Evolutionary conservation across 2,113 vertebrate species (phyloP).

Genomic region (Petrocephalus microphthalmus): DNA sequence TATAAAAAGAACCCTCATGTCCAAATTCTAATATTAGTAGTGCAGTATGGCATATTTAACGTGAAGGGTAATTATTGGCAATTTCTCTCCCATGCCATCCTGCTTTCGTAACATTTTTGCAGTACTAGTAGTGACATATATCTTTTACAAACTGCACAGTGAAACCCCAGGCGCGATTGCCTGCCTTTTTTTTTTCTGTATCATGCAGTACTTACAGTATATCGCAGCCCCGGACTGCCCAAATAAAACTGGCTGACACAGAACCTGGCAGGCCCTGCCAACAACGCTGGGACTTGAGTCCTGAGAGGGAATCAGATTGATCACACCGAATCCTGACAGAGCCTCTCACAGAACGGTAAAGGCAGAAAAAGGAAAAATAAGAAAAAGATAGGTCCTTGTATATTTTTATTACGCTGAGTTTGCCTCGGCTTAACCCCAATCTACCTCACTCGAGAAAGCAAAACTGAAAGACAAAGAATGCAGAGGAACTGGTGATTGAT

Average conservation of each 20-base stretch:
- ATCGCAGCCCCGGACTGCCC: conserved; percentile 13
- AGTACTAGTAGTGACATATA: not conserved
- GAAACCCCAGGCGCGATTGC: conserved; percentile 8
- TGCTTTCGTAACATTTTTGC: not conserved
- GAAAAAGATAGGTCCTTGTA: not conserved
- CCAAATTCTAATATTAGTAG: not conserved
- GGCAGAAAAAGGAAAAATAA: conserved; percentile 7
- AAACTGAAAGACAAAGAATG: not conserved
- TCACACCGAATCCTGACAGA: conserved; percentile 30
- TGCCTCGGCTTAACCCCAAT: conserved; percentile 14
- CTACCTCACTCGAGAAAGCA: not conserved
- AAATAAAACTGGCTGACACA: conserved; percentile 34
- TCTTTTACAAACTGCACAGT: conserved; percentile 10
- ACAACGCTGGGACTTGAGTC: conserved; percentile 30
- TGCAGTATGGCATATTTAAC: not conserved
- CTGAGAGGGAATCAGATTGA: conserved; percentile 38
- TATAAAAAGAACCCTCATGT: not conserved
- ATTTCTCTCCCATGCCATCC: not conserved
- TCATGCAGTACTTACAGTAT: conserved; percentile 37
- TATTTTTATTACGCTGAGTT: conserved; percentile 23
- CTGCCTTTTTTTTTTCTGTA: conserved; percentile 33
- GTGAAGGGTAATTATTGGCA: conserved; percentile 5
- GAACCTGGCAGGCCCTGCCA: conserved; percentile 18
- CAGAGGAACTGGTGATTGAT: not conserved
- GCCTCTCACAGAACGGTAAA: conserved; percentile 21